Evolutionary conservation across 2,797 vertebrate genomes (phyloP), one percentile per base, ranked within the genome.

Genomic region (Allobates femoralis): DNA sequence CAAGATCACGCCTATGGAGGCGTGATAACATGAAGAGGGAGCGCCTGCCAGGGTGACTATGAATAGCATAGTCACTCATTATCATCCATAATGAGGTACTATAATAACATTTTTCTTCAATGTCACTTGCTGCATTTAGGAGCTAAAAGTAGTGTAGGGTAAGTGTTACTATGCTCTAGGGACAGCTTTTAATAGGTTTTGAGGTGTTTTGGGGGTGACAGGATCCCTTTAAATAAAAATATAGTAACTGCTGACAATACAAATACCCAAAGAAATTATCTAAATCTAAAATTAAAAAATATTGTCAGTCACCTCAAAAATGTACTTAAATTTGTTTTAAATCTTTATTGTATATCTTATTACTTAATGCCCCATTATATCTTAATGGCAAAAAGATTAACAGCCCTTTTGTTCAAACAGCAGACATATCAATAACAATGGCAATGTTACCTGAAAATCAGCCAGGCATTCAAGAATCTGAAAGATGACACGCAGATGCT

Each of bases 401-500:
- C 37, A 18, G 16, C 8, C n/a, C 60, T 16, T 67, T 66, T 81
- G 30, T 46, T 55, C 34, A 84, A 80, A 76, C 83, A 81, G 60
- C 51, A 77, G 69, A 81, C 71, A 62, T 77, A 85, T 78, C 71
- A 81, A 76, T 85, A 77, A 85, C 83, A 88, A 88, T 88, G 78
- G 64, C 51, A 88, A 56, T 67, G 46, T 58, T 88, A 85, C 83
- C 83, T 85, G 69, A 69, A 88, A 85, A 84, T 79, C 64, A 87
- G 83, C 81, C 83, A 85, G 60, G 83, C 83, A 81, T 85, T n/a
- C 58, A 81, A 85, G 69, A 88, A 85, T 85, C 34, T 76, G n/a
- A 77, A 88, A 80, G 56, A 80, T 84, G 87, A 88, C 86, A 81
- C 51, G 60, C 87, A 85, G 78, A 88, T 88, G 86, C 86, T 81